Percentiles rank a stretch among this genome's conserved stretches.
phyloP scores from a whole-genome alignment of 2,797 vertebrate species.

The Eulemur rubriventer region DNA sequence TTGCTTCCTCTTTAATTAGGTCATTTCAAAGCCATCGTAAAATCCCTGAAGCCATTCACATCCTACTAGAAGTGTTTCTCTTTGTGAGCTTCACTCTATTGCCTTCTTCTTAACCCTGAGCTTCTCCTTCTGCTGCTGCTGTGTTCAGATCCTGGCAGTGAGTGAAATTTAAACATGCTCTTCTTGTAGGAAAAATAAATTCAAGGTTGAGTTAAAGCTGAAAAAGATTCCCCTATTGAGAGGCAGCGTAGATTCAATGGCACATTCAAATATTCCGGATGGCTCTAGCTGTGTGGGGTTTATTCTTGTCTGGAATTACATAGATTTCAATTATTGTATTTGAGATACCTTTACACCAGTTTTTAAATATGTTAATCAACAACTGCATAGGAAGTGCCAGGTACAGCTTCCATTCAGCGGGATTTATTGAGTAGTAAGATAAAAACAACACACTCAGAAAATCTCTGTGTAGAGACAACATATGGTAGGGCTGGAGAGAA shows the following conservation, averaged over 20 bases:
- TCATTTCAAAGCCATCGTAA: neutral
- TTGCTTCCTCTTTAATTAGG: neutral
- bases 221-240: neutral
- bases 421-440: neutral
- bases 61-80: neutral
- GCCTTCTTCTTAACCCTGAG: neutral
- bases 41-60: neutral
- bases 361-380: neutral
- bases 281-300: neutral
- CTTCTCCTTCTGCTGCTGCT: accelerated
- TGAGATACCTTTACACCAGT: neutral
- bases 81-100: neutral
- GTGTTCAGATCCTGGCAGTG: neutral
- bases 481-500: neutral
- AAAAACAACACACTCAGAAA: neutral
- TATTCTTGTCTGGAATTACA: neutral
- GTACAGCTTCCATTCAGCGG: neutral
- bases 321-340: neutral
- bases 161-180: neutral
- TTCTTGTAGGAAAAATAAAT: neutral
- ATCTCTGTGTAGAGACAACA: neutral
- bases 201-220: neutral
- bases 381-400: neutral
- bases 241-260: neutral
- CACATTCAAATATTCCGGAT: neutral